phyloP scores from a whole-genome alignment of 2,888 invertebrate genomes.

The Chironomus riparius region DNA sequence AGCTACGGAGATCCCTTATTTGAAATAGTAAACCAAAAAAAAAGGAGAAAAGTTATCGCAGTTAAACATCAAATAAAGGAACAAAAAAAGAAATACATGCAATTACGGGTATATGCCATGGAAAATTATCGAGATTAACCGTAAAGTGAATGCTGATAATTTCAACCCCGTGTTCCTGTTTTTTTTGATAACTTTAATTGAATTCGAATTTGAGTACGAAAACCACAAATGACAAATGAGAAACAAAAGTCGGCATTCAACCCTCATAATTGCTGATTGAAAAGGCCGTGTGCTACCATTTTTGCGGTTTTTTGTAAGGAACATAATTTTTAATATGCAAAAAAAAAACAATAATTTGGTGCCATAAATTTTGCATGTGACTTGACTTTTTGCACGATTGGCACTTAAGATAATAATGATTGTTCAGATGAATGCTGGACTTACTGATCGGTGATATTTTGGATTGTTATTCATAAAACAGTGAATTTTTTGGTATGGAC shows the following conservation, averaged over 20 bases:
- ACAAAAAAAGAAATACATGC: not conserved
- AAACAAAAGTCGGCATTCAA: not conserved
- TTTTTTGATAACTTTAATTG: not conserved
- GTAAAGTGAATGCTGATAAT: not conserved
- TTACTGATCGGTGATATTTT: not conserved
- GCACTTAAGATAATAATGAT: not conserved
- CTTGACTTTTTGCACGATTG: not conserved
- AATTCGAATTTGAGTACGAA: not conserved
- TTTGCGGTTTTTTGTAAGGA: not conserved
- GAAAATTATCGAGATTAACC: conserved; percentile 11
- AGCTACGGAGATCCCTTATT: not conserved
- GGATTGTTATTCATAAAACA: no score
- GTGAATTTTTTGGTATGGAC: no score
- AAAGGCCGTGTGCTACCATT: not conserved
- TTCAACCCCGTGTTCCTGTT: not conserved
- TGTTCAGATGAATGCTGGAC: not conserved
- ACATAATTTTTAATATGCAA: not conserved
- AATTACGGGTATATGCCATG: conserved; percentile 1
- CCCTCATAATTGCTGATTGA: not conserved
- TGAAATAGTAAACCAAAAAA: not conserved
- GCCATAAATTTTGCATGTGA: not conserved
- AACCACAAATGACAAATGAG: not conserved
- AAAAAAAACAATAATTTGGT: not conserved
- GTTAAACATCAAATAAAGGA: not conserved
- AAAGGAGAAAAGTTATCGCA: conserved; percentile 5